Conservation (phyloP, 2,113 vertebrate species). For the Mionectes macconnelli region DNA sequence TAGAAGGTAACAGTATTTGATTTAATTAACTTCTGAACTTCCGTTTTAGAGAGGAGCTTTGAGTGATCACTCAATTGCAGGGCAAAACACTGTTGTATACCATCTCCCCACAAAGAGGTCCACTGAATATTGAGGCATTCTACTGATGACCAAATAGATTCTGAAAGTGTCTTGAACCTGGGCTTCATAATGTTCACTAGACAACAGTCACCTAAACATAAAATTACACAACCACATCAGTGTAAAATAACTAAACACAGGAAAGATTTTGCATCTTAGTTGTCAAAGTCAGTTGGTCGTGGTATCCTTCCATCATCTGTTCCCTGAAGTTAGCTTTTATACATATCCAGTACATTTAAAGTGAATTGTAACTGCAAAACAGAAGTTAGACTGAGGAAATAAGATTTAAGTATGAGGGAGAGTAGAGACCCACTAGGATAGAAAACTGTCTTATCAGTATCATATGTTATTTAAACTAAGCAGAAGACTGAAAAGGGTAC, state of each 20-base stretch:
- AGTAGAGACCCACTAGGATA: background rate
- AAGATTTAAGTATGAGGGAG: background rate
- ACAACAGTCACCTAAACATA: background rate
- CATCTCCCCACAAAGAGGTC: background rate
- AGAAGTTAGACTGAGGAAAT: background rate
- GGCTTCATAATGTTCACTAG: background rate
- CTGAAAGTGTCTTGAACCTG: background rate
- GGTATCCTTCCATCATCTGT: background rate
- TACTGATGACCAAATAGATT: background rate
- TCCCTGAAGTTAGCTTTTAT: background rate
- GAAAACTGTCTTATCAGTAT: background rate
- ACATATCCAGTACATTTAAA: background rate
- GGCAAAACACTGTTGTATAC: background rate
- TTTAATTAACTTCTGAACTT: background rate
- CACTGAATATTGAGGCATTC: background rate
- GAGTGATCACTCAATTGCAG: background rate
- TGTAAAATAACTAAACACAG: background rate
- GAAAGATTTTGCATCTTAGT: background rate
- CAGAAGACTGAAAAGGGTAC: background rate
- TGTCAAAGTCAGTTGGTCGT: background rate
- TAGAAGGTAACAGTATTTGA: constrained; percentile 37
- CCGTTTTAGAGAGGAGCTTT: background rate
- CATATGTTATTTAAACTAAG: background rate
- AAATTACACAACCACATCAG: background rate
- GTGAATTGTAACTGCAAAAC: background rate